A percentile compares a stretch with the other conserved stretches of the same genome.
Evolutionary conservation across 2,888 invertebrate species (phyloP).

Genomic region (Diarsia dahlii): DNA sequence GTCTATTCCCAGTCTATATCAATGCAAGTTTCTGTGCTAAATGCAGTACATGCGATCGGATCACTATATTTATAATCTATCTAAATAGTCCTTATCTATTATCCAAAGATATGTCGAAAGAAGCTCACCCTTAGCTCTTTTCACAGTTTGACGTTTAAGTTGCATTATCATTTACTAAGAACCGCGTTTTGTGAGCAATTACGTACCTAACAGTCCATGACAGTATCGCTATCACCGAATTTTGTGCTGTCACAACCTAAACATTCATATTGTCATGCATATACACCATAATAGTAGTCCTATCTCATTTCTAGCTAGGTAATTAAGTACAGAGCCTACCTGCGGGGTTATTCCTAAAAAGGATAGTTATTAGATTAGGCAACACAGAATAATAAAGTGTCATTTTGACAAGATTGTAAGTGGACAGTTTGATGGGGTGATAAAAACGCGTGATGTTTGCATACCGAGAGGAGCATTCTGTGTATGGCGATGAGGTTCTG

Average conservation of each 20-base stretch:
- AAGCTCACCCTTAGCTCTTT: neutral
- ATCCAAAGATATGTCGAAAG: neutral
- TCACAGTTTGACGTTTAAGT: conserved; percentile 2
- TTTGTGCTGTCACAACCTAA: conserved; percentile 19
- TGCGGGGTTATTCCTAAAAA: conserved; percentile 11
- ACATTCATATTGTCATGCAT: conserved; percentile 27
- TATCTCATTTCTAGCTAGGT: conserved; percentile 8
- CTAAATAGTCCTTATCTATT: neutral
- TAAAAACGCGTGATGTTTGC: neutral
- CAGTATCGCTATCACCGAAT: conserved; percentile 27
- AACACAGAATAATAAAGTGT: conserved; percentile 15
- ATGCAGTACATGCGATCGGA: conserved; percentile 38
- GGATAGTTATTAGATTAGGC: conserved; percentile 12
- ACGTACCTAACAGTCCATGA: conserved; percentile 11
- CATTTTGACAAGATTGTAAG: conserved; percentile 12
- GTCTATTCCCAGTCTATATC: conserved; percentile 33
- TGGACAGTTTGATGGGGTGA: neutral
- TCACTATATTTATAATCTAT: conserved; percentile 8
- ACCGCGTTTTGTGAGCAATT: neutral
- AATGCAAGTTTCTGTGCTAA: conserved; percentile 36
- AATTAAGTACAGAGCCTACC: conserved; percentile 47
- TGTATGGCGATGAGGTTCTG: conserved; percentile 80
- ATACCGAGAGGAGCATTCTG: conserved; percentile 80
- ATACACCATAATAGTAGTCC: neutral
- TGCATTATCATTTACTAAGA: neutral